phyloP scores from a whole-genome alignment of 2,888 invertebrate species.

The Lordiphosa andalusiaca region DNA sequence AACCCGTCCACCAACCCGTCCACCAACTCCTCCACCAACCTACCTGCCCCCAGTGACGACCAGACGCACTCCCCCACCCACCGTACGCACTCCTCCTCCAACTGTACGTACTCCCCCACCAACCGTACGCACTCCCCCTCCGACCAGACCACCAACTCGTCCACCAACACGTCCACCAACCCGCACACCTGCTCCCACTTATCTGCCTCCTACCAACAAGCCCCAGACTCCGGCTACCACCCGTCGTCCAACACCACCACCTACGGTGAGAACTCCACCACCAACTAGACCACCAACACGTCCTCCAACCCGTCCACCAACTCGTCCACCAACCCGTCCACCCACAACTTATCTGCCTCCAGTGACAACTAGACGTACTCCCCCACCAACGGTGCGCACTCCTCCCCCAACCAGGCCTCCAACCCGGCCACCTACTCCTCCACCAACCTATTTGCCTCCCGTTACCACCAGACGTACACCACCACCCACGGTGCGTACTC shows the following conservation, averaged over 20 bases:
- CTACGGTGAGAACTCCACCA: constrained; percentile 9
- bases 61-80: constrained; percentile 43
- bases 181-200: constrained; percentile 40
- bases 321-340: constrained; percentile 35
- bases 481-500: constrained; percentile 25
- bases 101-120: constrained; percentile 13
- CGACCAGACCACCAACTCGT: constrained; percentile 40
- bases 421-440: constrained; percentile 45
- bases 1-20: constrained; percentile 44
- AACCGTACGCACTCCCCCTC: constrained; percentile 7
- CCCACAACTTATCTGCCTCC: constrained; percentile 44
- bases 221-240: constrained; percentile 47
- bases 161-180: constrained; percentile 38
- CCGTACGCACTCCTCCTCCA: constrained; percentile 22
- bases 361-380: constrained; percentile 50
- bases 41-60: constrained; percentile 36
- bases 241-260: constrained; percentile 19
- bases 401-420: constrained; percentile 37
- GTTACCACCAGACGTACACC: constrained; percentile 26
- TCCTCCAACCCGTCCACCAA: constrained; percentile 20
- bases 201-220: constrained; percentile 44
- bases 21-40: constrained; percentile 39
- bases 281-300: constrained; percentile 36
- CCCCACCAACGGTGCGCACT: constrained; percentile 32
- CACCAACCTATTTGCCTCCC: constrained; percentile 45